A percentile compares a stretch with the other conserved stretches of the same genome.
These are phyloP conservation scores for Pseudolaguvia tuberculata DNA, from an alignment of 2,113 vertebrate genomes.

Conservation along the genomic window DNA sequence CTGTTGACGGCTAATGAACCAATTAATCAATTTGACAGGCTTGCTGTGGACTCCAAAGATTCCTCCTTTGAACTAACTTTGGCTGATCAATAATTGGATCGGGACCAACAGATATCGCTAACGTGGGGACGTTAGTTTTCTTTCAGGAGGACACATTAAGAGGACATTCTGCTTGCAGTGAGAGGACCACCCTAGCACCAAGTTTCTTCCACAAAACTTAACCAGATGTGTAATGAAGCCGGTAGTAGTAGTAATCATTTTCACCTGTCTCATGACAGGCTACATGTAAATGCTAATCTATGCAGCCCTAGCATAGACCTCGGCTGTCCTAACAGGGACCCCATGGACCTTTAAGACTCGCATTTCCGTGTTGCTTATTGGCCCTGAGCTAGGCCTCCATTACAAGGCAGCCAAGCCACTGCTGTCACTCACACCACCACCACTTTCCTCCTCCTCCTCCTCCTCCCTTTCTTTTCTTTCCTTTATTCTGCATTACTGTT, in stretches of 20 bases:
- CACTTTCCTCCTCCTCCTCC: constrained; percentile 39
- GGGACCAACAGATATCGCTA: constrained; percentile 16
- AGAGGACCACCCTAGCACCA: constrained; percentile 64
- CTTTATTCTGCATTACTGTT: constrained; percentile 32
- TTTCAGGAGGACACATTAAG: constrained; percentile 53
- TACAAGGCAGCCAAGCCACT: constrained; percentile 26
- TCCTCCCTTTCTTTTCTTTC: constrained; percentile 49
- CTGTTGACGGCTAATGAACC: constrained; percentile 46
- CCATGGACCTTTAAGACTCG: constrained; percentile 36
- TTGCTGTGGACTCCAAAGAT: constrained; percentile 24
- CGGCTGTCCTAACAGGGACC: constrained; percentile 33
- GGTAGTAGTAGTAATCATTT: constrained; percentile 67
- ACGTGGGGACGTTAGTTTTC: background rate
- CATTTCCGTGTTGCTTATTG: constrained; percentile 44
- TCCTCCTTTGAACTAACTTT: constrained; percentile 14
- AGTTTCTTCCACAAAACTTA: constrained; percentile 65
- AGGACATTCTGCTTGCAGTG: constrained; percentile 60
- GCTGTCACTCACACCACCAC: constrained; percentile 25
- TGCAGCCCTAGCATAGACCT: constrained; percentile 32
- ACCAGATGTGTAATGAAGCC: constrained; percentile 72
- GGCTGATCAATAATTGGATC: constrained; percentile 21
- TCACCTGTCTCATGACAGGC: constrained; percentile 62
- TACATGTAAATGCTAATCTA: constrained; percentile 55
- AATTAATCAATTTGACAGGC: constrained; percentile 47
- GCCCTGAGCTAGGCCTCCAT: constrained; percentile 33